Percentiles rank a stretch among this genome's conserved stretches.
Evolutionary conservation across 1,140 invertebrate genomes (phyloP).

Genomic region (Drosophila gunungcola): DNA sequence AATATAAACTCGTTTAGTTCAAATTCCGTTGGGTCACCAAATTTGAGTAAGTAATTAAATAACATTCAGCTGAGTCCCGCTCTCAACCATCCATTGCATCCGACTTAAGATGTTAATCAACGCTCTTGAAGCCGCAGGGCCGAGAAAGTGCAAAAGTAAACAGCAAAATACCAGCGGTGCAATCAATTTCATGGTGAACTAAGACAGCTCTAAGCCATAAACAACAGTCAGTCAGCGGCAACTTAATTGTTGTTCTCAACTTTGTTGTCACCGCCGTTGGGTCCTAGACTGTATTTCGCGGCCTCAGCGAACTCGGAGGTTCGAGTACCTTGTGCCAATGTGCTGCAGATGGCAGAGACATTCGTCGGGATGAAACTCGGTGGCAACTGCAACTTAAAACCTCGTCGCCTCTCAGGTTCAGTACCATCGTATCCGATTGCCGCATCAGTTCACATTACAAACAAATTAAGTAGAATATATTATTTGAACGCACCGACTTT

Average conservation of each 20-base stretch:
- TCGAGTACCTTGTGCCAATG: too few species aligned
- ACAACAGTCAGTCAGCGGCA: conserved; percentile 48
- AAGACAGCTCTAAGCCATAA: conserved; percentile 24
- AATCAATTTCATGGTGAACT: conserved; percentile 71
- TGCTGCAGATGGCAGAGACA: too few species aligned
- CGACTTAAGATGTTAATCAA: conserved; percentile 2
- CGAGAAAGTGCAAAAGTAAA: conserved; percentile 11
- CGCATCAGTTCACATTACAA: conserved; percentile 33
- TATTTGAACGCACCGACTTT: too few species aligned
- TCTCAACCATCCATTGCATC: not conserved
- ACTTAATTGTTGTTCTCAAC: conserved; percentile 62
- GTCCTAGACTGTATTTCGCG: conserved; percentile 18
- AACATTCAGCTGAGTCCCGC: not conserved
- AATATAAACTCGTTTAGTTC: too few species aligned
- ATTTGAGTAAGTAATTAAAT: not conserved
- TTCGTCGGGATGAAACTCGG: not conserved
- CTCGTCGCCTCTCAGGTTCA: conserved; percentile 6
- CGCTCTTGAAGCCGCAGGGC: conserved; percentile 12
- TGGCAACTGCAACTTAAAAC: conserved; percentile 32
- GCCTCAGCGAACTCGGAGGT: conserved; percentile 9
- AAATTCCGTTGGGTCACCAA: too few species aligned
- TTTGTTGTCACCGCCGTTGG: conserved; percentile 17
- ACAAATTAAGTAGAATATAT: too few species aligned
- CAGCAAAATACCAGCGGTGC: conserved; percentile 57
- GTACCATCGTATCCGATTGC: conserved; percentile 3